These are phyloP conservation scores for Lasioglossum morio DNA, from an alignment of 2,888 invertebrate species.

Conservation along the genomic window DNA sequence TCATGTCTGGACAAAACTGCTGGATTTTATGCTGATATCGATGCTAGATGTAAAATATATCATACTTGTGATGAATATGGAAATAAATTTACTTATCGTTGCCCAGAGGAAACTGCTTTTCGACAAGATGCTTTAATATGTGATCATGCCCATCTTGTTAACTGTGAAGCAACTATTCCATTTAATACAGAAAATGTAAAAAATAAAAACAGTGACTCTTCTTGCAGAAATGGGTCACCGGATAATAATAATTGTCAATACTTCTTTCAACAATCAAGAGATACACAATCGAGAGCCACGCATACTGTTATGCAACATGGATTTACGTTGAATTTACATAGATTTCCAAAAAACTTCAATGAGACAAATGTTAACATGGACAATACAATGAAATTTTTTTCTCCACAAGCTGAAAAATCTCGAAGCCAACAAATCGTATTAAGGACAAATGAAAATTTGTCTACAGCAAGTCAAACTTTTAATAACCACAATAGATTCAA, in stretches of 20 bases:
- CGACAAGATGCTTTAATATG: conserved; percentile 81
- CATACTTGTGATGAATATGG: conserved; percentile 81
- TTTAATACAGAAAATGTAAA: background rate
- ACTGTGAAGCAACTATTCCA: conserved; percentile 66
- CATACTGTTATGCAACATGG: conserved; percentile 35
- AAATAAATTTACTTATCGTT: conserved; percentile 80
- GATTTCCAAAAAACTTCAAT: conserved; percentile 35
- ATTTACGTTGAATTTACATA: conserved; percentile 57
- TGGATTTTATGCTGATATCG: conserved; percentile 80
- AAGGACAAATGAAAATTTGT: background rate
- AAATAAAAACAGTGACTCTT: conserved; percentile 6
- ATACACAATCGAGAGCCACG: conserved; percentile 45
- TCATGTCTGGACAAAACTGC: conserved; percentile 74
- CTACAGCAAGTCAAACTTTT: background rate
- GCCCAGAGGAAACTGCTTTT: conserved; percentile 81
- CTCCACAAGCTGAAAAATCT: conserved; percentile 15
- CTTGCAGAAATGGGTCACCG: background rate
- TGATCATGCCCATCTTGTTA: conserved; percentile 81
- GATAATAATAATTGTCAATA: conserved; percentile 23
- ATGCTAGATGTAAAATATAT: conserved; percentile 78
- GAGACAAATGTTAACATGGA: background rate
- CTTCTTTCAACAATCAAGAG: conserved; percentile 41
- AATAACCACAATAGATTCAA: conserved; percentile 15
- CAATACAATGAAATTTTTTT: conserved; percentile 1
- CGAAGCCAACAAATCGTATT: conserved; percentile 5